Percentiles rank a stretch among this genome's conserved stretches.
phyloP scores from a whole-genome alignment of 2,113 vertebrate genomes.

The Plecotus auritus region DNA sequence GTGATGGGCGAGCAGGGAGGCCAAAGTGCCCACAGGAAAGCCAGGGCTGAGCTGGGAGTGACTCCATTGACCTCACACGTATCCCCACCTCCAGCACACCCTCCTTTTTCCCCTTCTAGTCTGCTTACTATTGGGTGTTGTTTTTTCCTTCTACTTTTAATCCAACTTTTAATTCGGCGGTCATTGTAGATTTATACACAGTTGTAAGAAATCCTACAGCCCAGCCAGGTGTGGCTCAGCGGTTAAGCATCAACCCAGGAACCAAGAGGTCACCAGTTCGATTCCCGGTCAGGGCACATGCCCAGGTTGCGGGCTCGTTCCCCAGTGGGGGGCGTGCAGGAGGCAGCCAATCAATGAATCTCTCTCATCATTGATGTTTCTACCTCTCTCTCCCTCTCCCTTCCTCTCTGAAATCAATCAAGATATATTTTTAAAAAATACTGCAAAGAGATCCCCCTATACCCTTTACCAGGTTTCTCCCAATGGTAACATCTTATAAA shows the following conservation, averaged over 20 bases:
- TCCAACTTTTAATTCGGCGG: not conserved
- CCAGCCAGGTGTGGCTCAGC: too few relatives aligned
- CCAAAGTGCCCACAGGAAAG: not conserved
- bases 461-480: not conserved
- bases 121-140: not conserved
- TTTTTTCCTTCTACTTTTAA: not conserved
- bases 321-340: too few relatives aligned
- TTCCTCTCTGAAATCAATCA: too few relatives aligned
- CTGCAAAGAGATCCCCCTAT: not conserved
- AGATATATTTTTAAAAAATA: not conserved
- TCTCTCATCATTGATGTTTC: too few relatives aligned
- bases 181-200: not conserved
- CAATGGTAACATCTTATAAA: not conserved
- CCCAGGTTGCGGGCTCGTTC: too few relatives aligned
- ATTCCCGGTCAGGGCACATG: too few relatives aligned
- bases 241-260: too few relatives aligned
- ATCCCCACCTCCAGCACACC: not conserved
- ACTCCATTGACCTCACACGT: not conserved
- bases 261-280: too few relatives aligned
- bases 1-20: not conserved
- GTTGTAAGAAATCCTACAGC: not conserved
- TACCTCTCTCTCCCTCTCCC: too few relatives aligned
- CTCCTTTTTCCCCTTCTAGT: not conserved
- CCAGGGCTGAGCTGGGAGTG: accelerated
- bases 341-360: too few relatives aligned